A percentile compares a stretch with the other conserved stretches of the same genome.
Conservation (phyloP, 2,797 vertebrate genomes). For the Loriculus beryllinus region DNA sequence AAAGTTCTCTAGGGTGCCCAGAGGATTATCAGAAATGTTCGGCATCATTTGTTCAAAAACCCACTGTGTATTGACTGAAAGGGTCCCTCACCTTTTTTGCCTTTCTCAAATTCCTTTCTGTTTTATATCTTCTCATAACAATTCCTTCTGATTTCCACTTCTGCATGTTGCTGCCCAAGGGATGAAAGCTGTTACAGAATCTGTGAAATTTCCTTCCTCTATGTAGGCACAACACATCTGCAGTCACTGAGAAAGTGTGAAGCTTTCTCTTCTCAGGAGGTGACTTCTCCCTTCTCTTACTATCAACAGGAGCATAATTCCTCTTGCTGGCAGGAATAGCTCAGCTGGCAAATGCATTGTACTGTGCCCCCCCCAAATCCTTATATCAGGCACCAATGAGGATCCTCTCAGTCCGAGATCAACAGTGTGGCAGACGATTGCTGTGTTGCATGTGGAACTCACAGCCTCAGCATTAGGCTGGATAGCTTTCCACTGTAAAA, state of each 20-base stretch:
- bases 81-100: neutral
- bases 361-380: neutral
- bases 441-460: rapidly evolving
- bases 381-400: neutral
- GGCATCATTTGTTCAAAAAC: neutral
- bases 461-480: rapidly evolving
- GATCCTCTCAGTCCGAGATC: neutral
- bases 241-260: neutral
- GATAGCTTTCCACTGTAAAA: neutral
- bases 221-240: neutral
- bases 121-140: neutral
- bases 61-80: neutral
- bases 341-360: neutral
- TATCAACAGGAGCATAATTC: neutral
- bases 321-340: neutral
- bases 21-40: neutral
- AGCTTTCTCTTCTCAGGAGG: neutral
- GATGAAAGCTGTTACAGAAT: neutral
- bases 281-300: neutral
- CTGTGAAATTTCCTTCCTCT: neutral
- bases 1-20: neutral
- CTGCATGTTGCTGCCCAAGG: neutral
- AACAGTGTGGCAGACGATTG: neutral
- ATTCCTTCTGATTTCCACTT: neutral
- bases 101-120: neutral